Base-by-base conservation (phyloP, 2,797 vertebrate species). In the Myoxocephalus aenaeus region DNA sequence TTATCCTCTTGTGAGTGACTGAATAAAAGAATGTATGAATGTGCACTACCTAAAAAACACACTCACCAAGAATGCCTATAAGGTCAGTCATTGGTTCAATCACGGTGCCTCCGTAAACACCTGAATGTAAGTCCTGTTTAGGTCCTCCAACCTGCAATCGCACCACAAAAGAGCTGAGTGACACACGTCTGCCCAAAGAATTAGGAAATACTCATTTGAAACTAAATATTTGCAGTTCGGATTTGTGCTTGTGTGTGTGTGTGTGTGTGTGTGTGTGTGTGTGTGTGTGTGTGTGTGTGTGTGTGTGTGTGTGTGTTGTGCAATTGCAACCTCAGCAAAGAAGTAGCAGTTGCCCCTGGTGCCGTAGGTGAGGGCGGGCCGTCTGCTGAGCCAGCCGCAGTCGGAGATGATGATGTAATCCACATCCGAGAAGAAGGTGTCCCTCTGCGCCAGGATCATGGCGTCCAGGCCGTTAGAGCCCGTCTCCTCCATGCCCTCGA, bases 401-500 rank as follows among this genome's bases (percentile, higher is more conserved):
- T 99, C 97, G 0, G 96, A 99, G 86, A 98, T 97, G 59, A 98
- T 86, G 40, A 97, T 92, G 82, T 94, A 97, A 82, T 97, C 96
- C 46, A 99, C 96, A 0, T 94, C 89, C 1, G 95, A 93, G 87
- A 99, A 97, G 92, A 99, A 99, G 0, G 65, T 64, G 29, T 96
- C 88, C 0, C 92, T 96, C 88, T 96, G 94, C 53, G 92, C 93
- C 53, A 89, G 6, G 18, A 98, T 90, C 87, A 97, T 86, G 29
- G 94, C 92, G 14, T 97, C 95, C 82, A 99, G 90, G 5, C 95
- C 96, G 2, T 94, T 91, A 2, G 97, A 98, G 11, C 97, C 97
- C 0, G 94, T 96, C 93, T 99, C 97, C 82, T 99, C 97, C 96
- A 97, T 97, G 15, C 97, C 97, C 92, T 99, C 98, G 3, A 98